These are phyloP conservation scores for Smutsia temminckii DNA, from an alignment of 2,797 vertebrate genomes.

Conservation along the genomic window DNA sequence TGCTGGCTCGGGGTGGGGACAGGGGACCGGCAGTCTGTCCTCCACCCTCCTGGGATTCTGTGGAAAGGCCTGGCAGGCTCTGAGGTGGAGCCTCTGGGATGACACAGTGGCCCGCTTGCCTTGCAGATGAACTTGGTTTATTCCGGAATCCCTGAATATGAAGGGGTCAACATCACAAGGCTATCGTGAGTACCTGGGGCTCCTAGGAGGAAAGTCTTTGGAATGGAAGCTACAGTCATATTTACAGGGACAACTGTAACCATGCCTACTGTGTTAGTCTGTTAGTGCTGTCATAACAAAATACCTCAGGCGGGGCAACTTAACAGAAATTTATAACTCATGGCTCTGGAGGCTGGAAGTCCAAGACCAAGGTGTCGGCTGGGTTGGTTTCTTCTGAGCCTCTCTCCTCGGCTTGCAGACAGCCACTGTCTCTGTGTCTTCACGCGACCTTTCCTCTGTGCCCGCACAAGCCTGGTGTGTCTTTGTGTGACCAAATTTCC, in stretches of 20 bases:
- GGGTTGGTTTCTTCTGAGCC: neutral
- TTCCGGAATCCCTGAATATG: neutral
- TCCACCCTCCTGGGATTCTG: neutral
- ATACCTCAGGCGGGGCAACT: neutral
- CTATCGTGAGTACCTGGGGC: conserved; percentile 49
- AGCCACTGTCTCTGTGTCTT: neutral
- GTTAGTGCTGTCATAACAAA: neutral
- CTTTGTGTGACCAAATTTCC: neutral
- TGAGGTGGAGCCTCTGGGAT: neutral
- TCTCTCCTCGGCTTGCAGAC: neutral
- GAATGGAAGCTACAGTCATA: neutral
- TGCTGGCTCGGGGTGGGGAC: neutral
- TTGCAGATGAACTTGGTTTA: conserved; percentile 23
- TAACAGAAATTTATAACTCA: neutral
- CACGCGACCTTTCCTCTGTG: neutral
- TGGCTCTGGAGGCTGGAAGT: neutral
- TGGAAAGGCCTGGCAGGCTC: neutral
- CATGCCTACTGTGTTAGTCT: neutral
- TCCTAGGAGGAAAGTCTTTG: neutral
- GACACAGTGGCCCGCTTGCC: neutral
- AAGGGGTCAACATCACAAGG: neutral
- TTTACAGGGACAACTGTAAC: neutral
- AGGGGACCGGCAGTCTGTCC: too few species aligned
- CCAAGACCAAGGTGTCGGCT: neutral
- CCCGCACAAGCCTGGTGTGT: neutral